phyloP scores from a whole-genome alignment of 2,113 vertebrate genomes.

The Pseudolaguvia tuberculata region DNA sequence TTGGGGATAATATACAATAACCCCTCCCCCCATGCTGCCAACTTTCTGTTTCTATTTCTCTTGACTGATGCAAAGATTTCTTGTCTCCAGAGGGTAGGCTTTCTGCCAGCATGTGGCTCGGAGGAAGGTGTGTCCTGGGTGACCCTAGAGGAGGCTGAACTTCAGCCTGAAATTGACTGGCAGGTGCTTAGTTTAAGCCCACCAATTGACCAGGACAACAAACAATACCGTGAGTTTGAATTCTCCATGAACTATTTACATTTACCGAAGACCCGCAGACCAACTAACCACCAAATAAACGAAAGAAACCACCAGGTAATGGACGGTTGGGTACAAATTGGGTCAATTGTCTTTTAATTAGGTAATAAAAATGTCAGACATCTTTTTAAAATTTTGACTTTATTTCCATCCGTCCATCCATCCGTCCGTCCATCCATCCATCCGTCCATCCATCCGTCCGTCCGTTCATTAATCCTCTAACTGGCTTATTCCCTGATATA shows the following conservation, averaged over 20 bases:
- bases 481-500: no score
- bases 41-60: constrained; percentile 44
- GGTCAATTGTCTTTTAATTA: no score
- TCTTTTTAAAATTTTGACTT: no score
- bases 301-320: background rate
- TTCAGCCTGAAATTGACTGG: constrained; percentile 78
- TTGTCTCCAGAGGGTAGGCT: constrained; percentile 79
- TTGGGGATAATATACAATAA: no score
- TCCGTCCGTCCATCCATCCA: no score
- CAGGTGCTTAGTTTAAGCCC: constrained; percentile 75
- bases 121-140: constrained; percentile 76
- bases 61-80: background rate
- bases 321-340: no score
- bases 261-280: background rate
- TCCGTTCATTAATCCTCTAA: no score
- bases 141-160: constrained; percentile 76
- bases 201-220: constrained; percentile 79
- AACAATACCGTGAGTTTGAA: constrained; percentile 75
- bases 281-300: no score
- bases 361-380: no score
- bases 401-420: no score
- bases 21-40: no score
- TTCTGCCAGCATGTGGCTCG: constrained; percentile 74
- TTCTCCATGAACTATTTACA: background rate
- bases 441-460: no score